Evolutionary conservation across 2,797 vertebrate genomes (phyloP), one percentile per base, ranked within the genome.

Genomic region (Melopsittacus undulatus): DNA sequence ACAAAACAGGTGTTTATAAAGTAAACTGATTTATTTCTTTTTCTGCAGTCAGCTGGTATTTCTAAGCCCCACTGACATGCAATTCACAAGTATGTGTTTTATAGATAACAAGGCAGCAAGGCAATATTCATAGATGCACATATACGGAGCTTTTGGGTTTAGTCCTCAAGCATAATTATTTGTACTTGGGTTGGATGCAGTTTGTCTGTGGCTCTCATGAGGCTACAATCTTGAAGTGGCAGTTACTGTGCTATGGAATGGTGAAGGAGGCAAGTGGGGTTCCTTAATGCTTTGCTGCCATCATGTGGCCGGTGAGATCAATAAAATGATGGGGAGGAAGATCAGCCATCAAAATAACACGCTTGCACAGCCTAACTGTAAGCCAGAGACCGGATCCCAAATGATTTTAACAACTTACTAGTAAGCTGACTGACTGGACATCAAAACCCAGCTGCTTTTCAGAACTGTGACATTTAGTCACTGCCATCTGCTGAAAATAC

Each of bases 251-350:
- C 19, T 32, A 5, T 22, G 23, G 46, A 54, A 43, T 12, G 16
- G 11, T 7, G 7, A 13, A 5, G 26, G 48, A 45, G 24, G 26
- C 16, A 40, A 72, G 23, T 10, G 38, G 15, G 27, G 12, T 62
- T 92, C 57, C 46, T 93, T 69, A 68, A 61, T 91, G n/a, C 69
- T 96, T 94, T 96, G 90, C 89, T 83, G 94, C 96, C 97, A 97
- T 92, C 97, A 1, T 94, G 96, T 97, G 96, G 91, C 63, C 66
- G 38, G 22, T 67, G 48, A 52, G 43, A 43, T 77, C 74, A 83
- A 69, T 49, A 48, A 93, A 84, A 48, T 4, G 12, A 19, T 11
- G 22, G 40, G 36, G 16, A 54, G 56, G 32, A 59, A 21, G 16
- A 20, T 5, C 14, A 8, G 4, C 5, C 61, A 18, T 38, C 21